A percentile compares a stretch with the other conserved stretches of the same genome.
phyloP scores from a whole-genome alignment of 2,888 invertebrate species.

The Palloptera scutellata region DNA sequence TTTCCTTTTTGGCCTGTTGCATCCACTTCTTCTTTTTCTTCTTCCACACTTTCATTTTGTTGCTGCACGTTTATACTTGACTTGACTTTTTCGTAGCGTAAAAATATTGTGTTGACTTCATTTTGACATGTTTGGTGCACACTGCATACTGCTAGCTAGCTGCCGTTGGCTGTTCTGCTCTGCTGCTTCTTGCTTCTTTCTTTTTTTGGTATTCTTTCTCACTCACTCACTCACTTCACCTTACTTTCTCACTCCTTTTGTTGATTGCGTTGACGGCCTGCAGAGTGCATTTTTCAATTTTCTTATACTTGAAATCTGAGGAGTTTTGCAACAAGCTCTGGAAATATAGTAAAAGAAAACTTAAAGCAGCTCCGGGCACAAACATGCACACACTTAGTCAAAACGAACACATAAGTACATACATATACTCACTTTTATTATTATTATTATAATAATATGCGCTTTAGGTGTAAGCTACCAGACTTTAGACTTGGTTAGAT shows the following conservation, averaged over 20 bases:
- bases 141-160: background rate
- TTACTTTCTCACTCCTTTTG: too few species aligned
- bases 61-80: constrained; percentile 15
- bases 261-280: constrained; percentile 33
- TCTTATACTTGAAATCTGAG: constrained; percentile 46
- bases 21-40: background rate
- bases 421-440: background rate
- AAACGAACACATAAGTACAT: background rate
- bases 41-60: background rate
- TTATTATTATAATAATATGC: constrained; percentile 40
- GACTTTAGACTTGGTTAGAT: constrained; percentile 9
- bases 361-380: constrained; percentile 30
- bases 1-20: background rate
- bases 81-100: constrained; percentile 24
- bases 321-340: constrained; percentile 18
- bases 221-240: background rate
- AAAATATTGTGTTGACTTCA: constrained; percentile 33
- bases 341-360: constrained; percentile 7
- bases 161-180: constrained; percentile 29
- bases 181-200: constrained; percentile 12
- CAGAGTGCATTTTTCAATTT: constrained; percentile 49
- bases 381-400: too few species aligned
- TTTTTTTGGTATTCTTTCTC: background rate
- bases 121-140: constrained; percentile 32
- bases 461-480: constrained; percentile 20